A percentile compares a stretch with the other conserved stretches of the same genome.
phyloP scores from a whole-genome alignment of 2,888 invertebrate species.

The Drosophila anomalata region DNA sequence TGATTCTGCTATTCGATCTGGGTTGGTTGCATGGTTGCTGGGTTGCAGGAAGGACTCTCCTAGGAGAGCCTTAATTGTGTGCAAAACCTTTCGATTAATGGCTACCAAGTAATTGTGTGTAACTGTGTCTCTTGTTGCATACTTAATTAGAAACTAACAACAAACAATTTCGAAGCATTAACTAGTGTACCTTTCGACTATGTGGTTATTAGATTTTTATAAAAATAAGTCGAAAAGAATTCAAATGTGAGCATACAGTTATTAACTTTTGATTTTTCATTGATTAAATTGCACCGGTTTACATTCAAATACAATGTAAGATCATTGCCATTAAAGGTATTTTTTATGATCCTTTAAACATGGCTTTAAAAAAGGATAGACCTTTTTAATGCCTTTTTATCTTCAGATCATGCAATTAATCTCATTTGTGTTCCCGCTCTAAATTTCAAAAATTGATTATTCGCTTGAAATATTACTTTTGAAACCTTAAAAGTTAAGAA shows the following conservation, averaged over 20 bases:
- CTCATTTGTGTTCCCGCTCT: too few relatives aligned
- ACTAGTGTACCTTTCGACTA: conserved; percentile 10
- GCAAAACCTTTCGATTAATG: not conserved
- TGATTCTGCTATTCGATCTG: conserved; percentile 38
- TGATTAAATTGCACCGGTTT: conserved; percentile 3
- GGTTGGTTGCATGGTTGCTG: not conserved
- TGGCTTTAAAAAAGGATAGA: not conserved
- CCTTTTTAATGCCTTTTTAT: too few relatives aligned
- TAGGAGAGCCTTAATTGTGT: not conserved
- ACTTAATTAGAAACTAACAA: not conserved
- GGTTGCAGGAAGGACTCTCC: not conserved
- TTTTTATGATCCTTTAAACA: too few relatives aligned
- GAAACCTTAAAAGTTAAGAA: conserved; percentile 11
- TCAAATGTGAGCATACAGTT: conserved; percentile 2
- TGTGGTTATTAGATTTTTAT: not conserved
- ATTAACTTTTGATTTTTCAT: conserved; percentile 15
- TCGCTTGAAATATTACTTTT: not conserved
- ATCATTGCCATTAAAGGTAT: not conserved
- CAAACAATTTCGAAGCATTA: not conserved
- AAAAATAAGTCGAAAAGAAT: conserved; percentile 2
- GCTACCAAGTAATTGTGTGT: conserved; percentile 2
- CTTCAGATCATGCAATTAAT: too few relatives aligned
- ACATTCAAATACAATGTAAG: not conserved
- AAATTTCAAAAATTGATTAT: too few relatives aligned
- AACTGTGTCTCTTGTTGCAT: conserved; percentile 1